Conservation (phyloP, 2,113 vertebrate genomes). For the Callipepla californica region DNA sequence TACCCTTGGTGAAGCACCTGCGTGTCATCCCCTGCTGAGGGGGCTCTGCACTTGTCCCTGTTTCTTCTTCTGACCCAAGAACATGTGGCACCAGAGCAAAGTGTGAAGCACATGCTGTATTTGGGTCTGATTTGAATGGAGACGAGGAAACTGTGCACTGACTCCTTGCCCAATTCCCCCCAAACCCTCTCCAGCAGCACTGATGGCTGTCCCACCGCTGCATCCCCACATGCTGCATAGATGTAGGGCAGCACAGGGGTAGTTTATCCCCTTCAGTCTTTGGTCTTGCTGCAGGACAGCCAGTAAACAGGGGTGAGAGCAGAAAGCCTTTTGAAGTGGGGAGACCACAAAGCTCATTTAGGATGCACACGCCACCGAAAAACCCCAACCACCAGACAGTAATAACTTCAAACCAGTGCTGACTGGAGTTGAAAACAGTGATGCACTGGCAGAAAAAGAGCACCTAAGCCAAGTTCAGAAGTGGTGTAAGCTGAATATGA, state of each 20-base stretch:
- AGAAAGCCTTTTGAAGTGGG: conserved; percentile 54
- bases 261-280: conserved; percentile 39
- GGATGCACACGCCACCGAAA: conserved; percentile 43
- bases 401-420: conserved; percentile 56
- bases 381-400: conserved; percentile 57
- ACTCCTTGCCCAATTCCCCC: fast-evolving
- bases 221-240: not conserved
- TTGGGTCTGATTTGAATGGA: not conserved
- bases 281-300: conserved; percentile 36
- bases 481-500: conserved; percentile 28
- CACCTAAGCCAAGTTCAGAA: conserved; percentile 43
- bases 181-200: not conserved
- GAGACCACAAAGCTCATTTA: conserved; percentile 65
- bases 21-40: fast-evolving
- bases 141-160: fast-evolving
- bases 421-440: conserved; percentile 44
- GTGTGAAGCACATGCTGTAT: fast-evolving
- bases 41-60: not conserved
- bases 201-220: not conserved
- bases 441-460: conserved; percentile 36
- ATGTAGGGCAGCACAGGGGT: not conserved
- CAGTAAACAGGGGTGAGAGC: conserved; percentile 11
- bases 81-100: not conserved
- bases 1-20: not conserved
- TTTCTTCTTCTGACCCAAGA: not conserved